Base-by-base conservation (phyloP, 2,797 vertebrate species). In the Sphaeramia orbicularis region DNA sequence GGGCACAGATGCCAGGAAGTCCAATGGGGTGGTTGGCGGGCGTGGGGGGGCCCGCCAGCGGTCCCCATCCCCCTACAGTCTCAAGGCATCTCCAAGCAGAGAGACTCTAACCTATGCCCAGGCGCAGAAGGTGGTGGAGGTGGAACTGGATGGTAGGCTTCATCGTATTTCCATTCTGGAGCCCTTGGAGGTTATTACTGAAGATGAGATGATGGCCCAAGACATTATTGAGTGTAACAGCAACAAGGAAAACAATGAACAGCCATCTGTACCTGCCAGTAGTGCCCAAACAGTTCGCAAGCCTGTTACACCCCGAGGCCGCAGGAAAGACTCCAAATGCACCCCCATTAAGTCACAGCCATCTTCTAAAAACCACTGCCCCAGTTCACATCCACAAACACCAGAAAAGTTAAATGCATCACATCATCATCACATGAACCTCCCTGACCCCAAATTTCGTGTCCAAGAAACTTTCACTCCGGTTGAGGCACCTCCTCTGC, bases 221-320 rank as follows among this genome's bases (percentile, higher is more conserved):
- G 98, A 99, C 82, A 96, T 99, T 78, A 96, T 93, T 0, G 98
- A 99, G 84, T 99, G 96, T 90, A 99, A 98, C 82, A 99, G 97
- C 88, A 99, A 99, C 93, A 99, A 99, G 83, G 97, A 99, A 73
- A 99, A 99, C 90, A 99, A 96, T 0, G 96, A 98, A 85, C 95
- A 96, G 83, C 74, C 96, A 14, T 91, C 95, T 1, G 88, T 94
- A 51, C 90, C 94, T 47, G 83, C 94, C 59, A 93, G 92, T 65
- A 93, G 93, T 54, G 74, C 78, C 32, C 89, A 81, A 65, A 92
- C 92, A 1, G 90, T 92, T 35, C 96, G 95, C 52, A 92, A 95
- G 4, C 62, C 93, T 2, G 30, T 76, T 35, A 93, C 91, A 21
- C 95, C 96, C 54, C 91, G 95, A 79, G 95, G 95, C 59, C 97